A percentile compares a stretch with the other conserved stretches of the same genome.
phyloP scores from a whole-genome alignment of 2,888 invertebrate genomes.

The Eilema caniola region DNA sequence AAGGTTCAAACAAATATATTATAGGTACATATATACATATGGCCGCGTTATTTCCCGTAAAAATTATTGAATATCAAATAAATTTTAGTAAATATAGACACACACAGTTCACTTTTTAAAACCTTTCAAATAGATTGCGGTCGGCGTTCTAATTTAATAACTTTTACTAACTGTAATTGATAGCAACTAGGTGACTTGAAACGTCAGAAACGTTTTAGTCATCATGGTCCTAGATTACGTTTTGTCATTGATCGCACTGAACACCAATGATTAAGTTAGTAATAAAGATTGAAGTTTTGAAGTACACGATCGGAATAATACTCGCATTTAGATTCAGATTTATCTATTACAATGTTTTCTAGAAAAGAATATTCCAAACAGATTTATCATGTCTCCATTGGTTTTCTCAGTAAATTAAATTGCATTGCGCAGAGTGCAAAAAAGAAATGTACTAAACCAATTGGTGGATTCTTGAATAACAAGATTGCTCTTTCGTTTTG shows the following conservation, averaged over 20 bases:
- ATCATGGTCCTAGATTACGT: not conserved
- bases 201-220: too few species aligned
- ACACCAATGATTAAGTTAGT: not conserved
- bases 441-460: conserved; percentile 51
- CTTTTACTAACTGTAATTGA: not conserved
- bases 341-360: not conserved
- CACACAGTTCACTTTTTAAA: not conserved
- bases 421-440: conserved; percentile 43
- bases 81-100: too few species aligned
- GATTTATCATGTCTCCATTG: not conserved
- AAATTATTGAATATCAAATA: too few species aligned
- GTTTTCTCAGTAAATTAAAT: conserved; percentile 40
- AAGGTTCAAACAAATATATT: too few species aligned
- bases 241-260: not conserved
- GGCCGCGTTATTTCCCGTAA: too few species aligned
- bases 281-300: too few species aligned
- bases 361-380: not conserved
- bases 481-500: conserved; percentile 56
- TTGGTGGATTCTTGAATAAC: conserved; percentile 54
- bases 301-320: not conserved
- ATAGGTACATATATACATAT: too few species aligned
- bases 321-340: not conserved
- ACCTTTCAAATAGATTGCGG: not conserved
- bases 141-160: not conserved
- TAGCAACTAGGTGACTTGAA: not conserved